phyloP scores from a whole-genome alignment of 2,797 vertebrate genomes.

The Pagetopsis macropterus region DNA sequence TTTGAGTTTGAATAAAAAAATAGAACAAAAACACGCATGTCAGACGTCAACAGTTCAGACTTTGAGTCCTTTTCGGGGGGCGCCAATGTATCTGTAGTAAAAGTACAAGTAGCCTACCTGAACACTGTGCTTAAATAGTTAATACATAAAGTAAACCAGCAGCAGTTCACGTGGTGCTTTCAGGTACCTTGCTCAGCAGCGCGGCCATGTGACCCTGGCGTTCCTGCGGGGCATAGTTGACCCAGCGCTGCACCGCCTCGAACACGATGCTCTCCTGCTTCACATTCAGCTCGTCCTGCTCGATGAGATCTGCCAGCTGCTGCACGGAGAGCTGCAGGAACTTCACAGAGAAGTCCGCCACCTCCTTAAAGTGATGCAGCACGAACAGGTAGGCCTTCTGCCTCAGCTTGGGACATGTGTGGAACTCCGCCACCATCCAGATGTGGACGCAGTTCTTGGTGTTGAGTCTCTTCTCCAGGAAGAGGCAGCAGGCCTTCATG shows the following conservation, averaged over 20 bases:
- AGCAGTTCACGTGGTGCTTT: background rate
- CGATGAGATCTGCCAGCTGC: slow-evolving; percentile 80
- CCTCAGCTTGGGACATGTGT: slow-evolving; percentile 9
- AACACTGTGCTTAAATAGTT: too few species aligned
- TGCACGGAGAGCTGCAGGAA: slow-evolving; percentile 31
- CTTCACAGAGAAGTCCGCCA: background rate
- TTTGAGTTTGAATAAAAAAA: too few species aligned
- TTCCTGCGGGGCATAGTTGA: slow-evolving; percentile 21
- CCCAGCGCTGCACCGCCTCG: slow-evolving; percentile 58
- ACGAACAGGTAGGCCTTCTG: slow-evolving; percentile 6
- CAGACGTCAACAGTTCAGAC: too few species aligned
- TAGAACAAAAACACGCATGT: too few species aligned
- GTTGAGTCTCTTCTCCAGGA: slow-evolving; percentile 17
- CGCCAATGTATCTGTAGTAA: too few species aligned
- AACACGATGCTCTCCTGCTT: slow-evolving; percentile 75
- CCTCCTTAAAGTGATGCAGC: slow-evolving; percentile 36
- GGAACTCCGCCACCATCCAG: slow-evolving; percentile 1
- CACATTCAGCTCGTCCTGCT: slow-evolving; percentile 83
- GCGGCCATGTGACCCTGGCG: slow-evolving; percentile 24
- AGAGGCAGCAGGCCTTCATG: slow-evolving; percentile 8
- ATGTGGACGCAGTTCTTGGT: slow-evolving; percentile 20
- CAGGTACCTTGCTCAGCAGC: slow-evolving; percentile 38
- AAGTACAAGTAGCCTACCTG: too few species aligned
- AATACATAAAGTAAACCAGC: too few species aligned
- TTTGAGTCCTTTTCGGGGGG: too few species aligned